Evolutionary conservation across 2,113 vertebrate species (phyloP), one percentile per base, ranked within the genome.

Genomic region (Malurus melanocephalus): DNA sequence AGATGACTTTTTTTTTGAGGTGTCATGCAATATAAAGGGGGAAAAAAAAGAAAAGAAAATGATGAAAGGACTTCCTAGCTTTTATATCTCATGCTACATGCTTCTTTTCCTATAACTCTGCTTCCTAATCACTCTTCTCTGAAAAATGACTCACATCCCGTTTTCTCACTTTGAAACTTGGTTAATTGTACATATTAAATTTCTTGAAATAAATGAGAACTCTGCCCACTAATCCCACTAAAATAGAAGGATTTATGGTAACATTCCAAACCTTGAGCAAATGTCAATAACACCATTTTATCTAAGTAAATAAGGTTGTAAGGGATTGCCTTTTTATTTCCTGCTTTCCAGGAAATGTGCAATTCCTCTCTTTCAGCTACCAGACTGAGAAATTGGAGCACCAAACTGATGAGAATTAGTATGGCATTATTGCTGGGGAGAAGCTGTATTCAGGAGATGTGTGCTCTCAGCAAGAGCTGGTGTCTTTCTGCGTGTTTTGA

Each of bases 101-200:
- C 2, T 68, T 79, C 6, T 67, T 80, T 85, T 62, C 60, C 73
- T 76, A 46, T 40, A 81, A 43, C 11, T 59, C 23, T 53, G 11
- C 23, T 73, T 51, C 61, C 15, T 69, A 60, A 61, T 20, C 8
- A 81, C 5, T 80, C 33, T 85, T 87, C 46, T 67, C 45, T 89
- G 86, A 74, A 90, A 90, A 88, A 88, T 85, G 7, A 64, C 56
- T 89, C 68, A 32, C 27, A 75, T 85, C 38, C 32, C 2, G 0
- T 75, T 85, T 94, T 68, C 42, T 85, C 45, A 67, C 57, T 84
- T 85, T 78, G 71, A 91, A 92, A 85, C 38, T 15, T 20, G 33
- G 46, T 75, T 45, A 89, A 65, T 27, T 83, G 49, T 46, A 72
- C 38, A 26, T 68, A 81, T 68, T 67, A 83, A 18, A 76, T 85